These are phyloP conservation scores for Ophion ellenae DNA, from an alignment of 2,888 invertebrate genomes.

Conservation along the genomic window DNA sequence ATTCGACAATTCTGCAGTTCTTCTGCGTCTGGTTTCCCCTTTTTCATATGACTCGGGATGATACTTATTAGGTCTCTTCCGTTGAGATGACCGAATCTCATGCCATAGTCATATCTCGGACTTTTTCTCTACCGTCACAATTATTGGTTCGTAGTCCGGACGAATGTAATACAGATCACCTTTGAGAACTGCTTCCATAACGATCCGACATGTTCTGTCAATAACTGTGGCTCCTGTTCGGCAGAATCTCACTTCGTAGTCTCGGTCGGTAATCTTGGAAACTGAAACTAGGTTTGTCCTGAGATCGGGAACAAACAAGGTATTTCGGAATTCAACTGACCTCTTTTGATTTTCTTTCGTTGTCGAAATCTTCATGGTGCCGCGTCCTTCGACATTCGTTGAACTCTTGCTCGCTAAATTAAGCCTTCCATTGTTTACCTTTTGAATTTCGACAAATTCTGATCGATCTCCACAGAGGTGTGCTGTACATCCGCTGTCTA, in stretches of 20 bases:
- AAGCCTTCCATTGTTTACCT: neutral
- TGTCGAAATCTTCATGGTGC: neutral
- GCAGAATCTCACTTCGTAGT: conserved; percentile 47
- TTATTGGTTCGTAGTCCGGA: too few relatives aligned
- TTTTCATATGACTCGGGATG: too few relatives aligned
- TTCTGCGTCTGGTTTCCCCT: too few relatives aligned
- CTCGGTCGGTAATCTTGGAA: conserved; percentile 64
- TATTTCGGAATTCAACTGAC: conserved; percentile 41
- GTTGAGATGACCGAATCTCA: too few relatives aligned
- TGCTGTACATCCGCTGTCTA: conserved; percentile 48
- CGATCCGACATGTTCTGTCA: conserved; percentile 34
- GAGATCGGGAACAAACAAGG: conserved; percentile 65
- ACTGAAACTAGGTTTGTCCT: conserved; percentile 67
- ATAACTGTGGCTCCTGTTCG: conserved; percentile 49
- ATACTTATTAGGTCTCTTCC: too few relatives aligned
- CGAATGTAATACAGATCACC: conserved; percentile 60
- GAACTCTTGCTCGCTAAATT: conserved; percentile 10
- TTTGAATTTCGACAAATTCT: conserved; percentile 17
- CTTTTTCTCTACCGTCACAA: too few relatives aligned
- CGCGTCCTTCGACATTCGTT: neutral
- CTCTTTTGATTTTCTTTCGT: neutral
- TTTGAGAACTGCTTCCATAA: conserved; percentile 46
- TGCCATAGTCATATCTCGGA: too few relatives aligned
- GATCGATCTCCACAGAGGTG: conserved; percentile 52
- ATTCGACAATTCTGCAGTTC: too few relatives aligned